These are phyloP conservation scores for Cataglyphis hispanica DNA, from an alignment of 1,140 invertebrate genomes.

Conservation along the genomic window DNA sequence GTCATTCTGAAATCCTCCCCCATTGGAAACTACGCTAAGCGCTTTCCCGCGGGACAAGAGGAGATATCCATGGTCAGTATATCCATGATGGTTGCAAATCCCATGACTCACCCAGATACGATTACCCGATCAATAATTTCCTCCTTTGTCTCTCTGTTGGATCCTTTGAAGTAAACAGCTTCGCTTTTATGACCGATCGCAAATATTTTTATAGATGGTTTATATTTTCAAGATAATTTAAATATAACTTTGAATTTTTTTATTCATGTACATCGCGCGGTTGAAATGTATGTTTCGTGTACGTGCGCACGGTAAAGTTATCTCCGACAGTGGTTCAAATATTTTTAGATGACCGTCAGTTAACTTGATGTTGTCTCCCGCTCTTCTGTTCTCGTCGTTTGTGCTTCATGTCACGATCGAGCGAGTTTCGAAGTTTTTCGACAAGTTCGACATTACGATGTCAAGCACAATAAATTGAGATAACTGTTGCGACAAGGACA, in stretches of 20 bases:
- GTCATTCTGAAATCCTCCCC: slow-evolving; percentile 38
- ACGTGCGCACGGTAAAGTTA: background rate
- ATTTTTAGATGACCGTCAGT: slow-evolving; percentile 39
- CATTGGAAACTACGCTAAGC: slow-evolving; percentile 48
- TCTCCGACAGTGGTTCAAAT: background rate
- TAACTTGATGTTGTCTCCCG: slow-evolving; percentile 8
- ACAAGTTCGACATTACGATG: slow-evolving; percentile 51
- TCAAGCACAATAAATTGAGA: slow-evolving; percentile 45
- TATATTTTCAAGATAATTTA: background rate
- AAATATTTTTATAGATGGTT: too few relatives aligned
- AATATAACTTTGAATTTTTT: background rate
- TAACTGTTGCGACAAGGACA: slow-evolving; percentile 41
- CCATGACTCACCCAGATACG: background rate
- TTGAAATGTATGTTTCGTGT: background rate
- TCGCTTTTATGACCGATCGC: background rate
- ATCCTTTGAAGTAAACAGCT: background rate
- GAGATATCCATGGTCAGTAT: slow-evolving; percentile 6
- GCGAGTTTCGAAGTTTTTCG: slow-evolving; percentile 49
- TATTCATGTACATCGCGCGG: background rate
- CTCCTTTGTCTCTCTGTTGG: background rate
- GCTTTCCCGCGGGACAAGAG: background rate
- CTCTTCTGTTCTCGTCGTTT: slow-evolving; percentile 27
- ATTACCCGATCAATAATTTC: slow-evolving; percentile 7
- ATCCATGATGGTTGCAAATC: slow-evolving; percentile 9
- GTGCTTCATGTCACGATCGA: slow-evolving; percentile 43